Evolutionary conservation across 2,113 vertebrate species (phyloP).

Genomic region (Rhinichthys klamathensis): DNA sequence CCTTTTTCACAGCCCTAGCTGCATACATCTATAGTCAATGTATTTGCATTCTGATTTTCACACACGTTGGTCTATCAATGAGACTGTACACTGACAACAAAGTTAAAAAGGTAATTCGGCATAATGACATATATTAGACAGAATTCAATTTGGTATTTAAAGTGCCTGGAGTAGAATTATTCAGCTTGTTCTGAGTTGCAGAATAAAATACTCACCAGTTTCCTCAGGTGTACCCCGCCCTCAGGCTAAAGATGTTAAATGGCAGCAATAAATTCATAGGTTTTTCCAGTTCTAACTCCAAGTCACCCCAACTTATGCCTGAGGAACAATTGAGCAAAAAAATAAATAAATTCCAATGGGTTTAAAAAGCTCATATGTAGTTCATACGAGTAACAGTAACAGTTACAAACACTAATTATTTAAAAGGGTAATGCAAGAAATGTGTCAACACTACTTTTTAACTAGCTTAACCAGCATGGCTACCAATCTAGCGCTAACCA

Average conservation of each 20-base stretch:
- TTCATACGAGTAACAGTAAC: not conserved
- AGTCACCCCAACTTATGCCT: slow-evolving; percentile 62
- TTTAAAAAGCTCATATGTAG: not conserved
- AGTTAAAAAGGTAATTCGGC: not conserved
- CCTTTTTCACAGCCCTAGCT: not conserved
- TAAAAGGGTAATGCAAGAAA: not conserved
- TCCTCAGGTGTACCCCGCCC: slow-evolving; percentile 72
- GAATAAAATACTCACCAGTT: slow-evolving; percentile 82
- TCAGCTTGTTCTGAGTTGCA: not conserved
- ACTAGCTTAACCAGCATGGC: not conserved
- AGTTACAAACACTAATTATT: not conserved
- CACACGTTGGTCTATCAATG: slow-evolving; percentile 28
- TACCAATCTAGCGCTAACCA: not conserved
- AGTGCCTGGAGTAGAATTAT: not conserved
- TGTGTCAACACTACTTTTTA: not conserved
- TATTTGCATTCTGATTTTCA: not conserved
- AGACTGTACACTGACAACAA: slow-evolving; percentile 31
- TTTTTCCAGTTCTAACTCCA: slow-evolving; percentile 86
- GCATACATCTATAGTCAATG: not conserved
- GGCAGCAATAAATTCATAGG: slow-evolving; percentile 82
- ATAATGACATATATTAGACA: not conserved
- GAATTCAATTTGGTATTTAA: not conserved
- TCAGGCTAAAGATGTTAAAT: slow-evolving; percentile 67
- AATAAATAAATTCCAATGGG: not conserved
- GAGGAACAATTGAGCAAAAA: not conserved